A percentile compares a stretch with the other conserved stretches of the same genome.
Evolutionary conservation across 2,888 invertebrate species (phyloP).

Genomic region (Yponomeuta evonymella): DNA sequence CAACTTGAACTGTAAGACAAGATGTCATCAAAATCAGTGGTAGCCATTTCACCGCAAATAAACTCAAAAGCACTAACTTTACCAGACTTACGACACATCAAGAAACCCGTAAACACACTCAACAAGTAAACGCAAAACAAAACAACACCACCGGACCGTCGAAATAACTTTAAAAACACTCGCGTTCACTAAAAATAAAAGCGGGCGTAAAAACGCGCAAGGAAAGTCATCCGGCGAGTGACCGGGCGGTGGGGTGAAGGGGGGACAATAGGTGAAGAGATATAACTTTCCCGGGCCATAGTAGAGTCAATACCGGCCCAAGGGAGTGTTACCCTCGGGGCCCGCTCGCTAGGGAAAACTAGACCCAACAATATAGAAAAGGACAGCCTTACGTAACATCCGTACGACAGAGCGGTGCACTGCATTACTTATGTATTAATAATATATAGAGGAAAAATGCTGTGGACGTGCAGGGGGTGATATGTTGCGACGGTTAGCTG

Average conservation of each 20-base stretch:
- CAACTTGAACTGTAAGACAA: too few relatives aligned
- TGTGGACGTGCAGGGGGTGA: slow-evolving; percentile 72
- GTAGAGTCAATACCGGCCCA: slow-evolving; percentile 75
- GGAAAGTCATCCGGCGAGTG: slow-evolving; percentile 55
- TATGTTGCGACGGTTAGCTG: slow-evolving; percentile 73
- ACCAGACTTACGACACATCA: not conserved
- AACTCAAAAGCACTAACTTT: too few relatives aligned
- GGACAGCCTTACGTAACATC: slow-evolving; percentile 50
- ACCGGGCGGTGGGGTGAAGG: slow-evolving; percentile 40
- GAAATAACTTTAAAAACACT: slow-evolving; percentile 26
- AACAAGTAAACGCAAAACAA: slow-evolving; percentile 25
- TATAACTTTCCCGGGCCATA: slow-evolving; percentile 72
- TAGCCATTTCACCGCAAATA: too few relatives aligned
- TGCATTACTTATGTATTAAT: slow-evolving; percentile 72
- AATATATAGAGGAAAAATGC: slow-evolving; percentile 76
- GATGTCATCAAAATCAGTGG: too few relatives aligned
- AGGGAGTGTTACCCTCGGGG: slow-evolving; percentile 75
- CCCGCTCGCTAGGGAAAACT: slow-evolving; percentile 75
- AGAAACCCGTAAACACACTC: slow-evolving; percentile 5
- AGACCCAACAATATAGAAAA: slow-evolving; percentile 76
- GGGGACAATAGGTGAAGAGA: slow-evolving; percentile 73
- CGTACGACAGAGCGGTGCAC: slow-evolving; percentile 52
- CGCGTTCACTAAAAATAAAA: slow-evolving; percentile 42
- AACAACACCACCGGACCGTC: not conserved
- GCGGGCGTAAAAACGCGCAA: slow-evolving; percentile 73